Percentiles rank a stretch among this genome's conserved stretches.
Conservation (phyloP, 2,113 vertebrate species). For the Polypterus senegalus region DNA sequence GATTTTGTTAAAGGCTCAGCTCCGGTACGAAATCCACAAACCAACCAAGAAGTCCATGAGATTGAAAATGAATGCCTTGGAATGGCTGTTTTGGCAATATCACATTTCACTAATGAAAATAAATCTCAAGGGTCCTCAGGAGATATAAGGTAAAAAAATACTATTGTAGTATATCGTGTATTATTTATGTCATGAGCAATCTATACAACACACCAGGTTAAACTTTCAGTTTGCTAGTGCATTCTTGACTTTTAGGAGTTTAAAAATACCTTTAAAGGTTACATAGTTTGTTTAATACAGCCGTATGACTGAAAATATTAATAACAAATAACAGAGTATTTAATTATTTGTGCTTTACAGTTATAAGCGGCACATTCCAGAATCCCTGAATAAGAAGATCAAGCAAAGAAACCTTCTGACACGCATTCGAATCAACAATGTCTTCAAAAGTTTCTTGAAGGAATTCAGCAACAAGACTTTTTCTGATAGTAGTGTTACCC, state of each 20-base stretch:
- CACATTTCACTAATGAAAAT: constrained; percentile 63
- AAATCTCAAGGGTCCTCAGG: constrained; percentile 50
- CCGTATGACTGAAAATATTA: neutral
- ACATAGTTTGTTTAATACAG: neutral
- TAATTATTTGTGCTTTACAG: constrained; percentile 35
- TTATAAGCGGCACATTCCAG: constrained; percentile 86
- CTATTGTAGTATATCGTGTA: neutral
- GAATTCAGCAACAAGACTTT: constrained; percentile 90
- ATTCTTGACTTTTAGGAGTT: too few species aligned
- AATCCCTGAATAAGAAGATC: constrained; percentile 74
- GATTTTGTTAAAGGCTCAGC: constrained; percentile 77
- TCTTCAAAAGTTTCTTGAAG: constrained; percentile 91
- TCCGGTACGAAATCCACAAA: constrained; percentile 63
- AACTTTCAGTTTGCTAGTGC: neutral
- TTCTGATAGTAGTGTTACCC: constrained; percentile 71
- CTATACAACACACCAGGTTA: neutral
- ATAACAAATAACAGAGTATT: neutral
- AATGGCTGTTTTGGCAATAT: constrained; percentile 93
- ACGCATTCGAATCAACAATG: constrained; percentile 84
- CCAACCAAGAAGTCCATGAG: constrained; percentile 70
- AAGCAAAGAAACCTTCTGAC: constrained; percentile 86
- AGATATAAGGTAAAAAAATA: constrained; percentile 63
- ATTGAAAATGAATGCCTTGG: constrained; percentile 93
- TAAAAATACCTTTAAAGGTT: neutral
- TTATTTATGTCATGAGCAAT: neutral